These are phyloP conservation scores for Troides helena DNA, from an alignment of 2,888 invertebrate species.

Conservation along the genomic window DNA sequence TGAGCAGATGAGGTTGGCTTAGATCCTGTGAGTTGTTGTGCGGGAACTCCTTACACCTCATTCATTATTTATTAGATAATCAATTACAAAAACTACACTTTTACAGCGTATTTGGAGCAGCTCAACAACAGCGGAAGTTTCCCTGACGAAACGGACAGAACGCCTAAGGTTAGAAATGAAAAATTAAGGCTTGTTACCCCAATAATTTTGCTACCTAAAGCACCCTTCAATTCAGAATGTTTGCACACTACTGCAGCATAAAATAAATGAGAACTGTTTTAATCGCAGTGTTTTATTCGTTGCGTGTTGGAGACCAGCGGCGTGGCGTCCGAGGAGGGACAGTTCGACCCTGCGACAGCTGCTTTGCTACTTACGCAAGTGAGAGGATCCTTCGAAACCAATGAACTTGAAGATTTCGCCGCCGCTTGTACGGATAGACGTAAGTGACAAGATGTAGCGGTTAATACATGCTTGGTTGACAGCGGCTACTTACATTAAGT, in stretches of 20 bases:
- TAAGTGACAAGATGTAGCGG: slow-evolving; percentile 40
- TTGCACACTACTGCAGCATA: too few species aligned
- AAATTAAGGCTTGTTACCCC: too few species aligned
- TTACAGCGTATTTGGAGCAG: slow-evolving; percentile 40
- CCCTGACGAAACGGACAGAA: slow-evolving; percentile 77
- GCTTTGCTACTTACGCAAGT: slow-evolving; percentile 53
- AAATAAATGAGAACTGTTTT: background rate
- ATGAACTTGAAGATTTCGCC: slow-evolving; percentile 53
- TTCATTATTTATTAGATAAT: background rate
- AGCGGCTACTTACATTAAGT: too few species aligned
- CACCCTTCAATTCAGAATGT: too few species aligned
- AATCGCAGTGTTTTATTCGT: slow-evolving; percentile 74
- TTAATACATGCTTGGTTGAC: background rate
- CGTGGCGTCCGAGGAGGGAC: slow-evolving; percentile 65
- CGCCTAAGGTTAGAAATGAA: slow-evolving; percentile 71
- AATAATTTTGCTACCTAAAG: too few species aligned
- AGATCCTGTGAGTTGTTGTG: too few species aligned
- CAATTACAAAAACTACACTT: background rate
- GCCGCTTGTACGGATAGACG: slow-evolving; percentile 56
- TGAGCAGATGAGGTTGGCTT: too few species aligned
- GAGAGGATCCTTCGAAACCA: slow-evolving; percentile 44
- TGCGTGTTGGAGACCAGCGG: slow-evolving; percentile 75
- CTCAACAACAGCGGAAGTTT: slow-evolving; percentile 78
- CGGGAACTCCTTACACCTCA: background rate
- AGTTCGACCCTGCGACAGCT: slow-evolving; percentile 60